Evolutionary conservation across 2,797 vertebrate species (phyloP), one percentile per base, ranked within the genome.

Genomic region (Crenuchus spilurus): DNA sequence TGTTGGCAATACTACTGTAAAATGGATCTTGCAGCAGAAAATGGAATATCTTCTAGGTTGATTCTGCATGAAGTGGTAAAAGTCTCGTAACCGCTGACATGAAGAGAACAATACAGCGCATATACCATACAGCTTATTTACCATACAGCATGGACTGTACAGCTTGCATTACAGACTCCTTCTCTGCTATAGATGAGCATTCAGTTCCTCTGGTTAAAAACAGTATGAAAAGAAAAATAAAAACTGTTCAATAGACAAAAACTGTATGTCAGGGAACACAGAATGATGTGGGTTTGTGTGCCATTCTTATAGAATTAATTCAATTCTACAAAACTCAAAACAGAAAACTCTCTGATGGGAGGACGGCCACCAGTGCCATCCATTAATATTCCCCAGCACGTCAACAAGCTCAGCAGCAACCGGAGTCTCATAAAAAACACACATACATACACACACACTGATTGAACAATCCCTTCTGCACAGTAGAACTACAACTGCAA

Each of bases 361-460:
- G 81, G 85, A 86, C 90, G 82, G 90, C 90, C 86, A 86, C 89
- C 88, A 85, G 88, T 89, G 90, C 89, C 69, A 85, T 81, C 89
- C 84, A 75, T 83, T 78, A 82, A 85, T 86, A 85, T 83, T 85
- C 84, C 78, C 86, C 54, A 82, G 75, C 66, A 86, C 78, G 78
- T 82, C 82, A 82, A 82, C 61, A 74, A 75, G 33, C 70, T 51
- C 65, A 73, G 75, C 76, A 78, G 68, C 35, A 68, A 61, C 48
- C n/a, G 26, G 57, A 54, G 39, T 63, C 44, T 49, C 26, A 51
- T 20, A 37, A 49, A 11, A 63, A 35, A 54, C 64, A 33, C 65
- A 48, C 22, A 24, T 44, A 39, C 51, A 41, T 24, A 6, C 48
- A 35, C n/a, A 4, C 16, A 35, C 13, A 16, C 39, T 5, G 10